phyloP scores from a whole-genome alignment of 2,113 vertebrate species.

The Blennius ocellaris region DNA sequence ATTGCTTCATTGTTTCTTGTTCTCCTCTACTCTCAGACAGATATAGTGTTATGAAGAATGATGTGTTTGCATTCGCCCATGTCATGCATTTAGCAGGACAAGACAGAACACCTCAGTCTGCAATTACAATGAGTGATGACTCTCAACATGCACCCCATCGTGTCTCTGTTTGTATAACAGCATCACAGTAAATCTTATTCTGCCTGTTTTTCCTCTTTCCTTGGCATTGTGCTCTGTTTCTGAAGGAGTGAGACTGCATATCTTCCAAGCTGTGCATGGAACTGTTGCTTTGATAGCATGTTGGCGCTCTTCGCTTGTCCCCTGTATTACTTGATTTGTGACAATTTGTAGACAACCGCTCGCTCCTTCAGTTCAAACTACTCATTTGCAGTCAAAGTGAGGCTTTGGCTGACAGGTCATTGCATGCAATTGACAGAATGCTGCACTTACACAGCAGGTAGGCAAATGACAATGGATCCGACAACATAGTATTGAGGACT shows the following conservation, averaged over 20 bases:
- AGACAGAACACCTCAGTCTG: constrained; percentile 36
- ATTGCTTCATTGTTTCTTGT: no score
- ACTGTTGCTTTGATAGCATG: constrained; percentile 9
- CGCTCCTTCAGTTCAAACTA: neutral
- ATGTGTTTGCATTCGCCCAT: constrained; percentile 45
- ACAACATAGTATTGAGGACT: neutral
- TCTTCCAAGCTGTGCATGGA: neutral
- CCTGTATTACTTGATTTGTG: constrained; percentile 7
- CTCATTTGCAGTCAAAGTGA: constrained; percentile 6
- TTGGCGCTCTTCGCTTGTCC: neutral
- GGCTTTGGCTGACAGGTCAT: constrained; percentile 11
- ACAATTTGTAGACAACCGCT: neutral
- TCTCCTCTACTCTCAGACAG: neutral
- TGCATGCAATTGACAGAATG: constrained; percentile 1
- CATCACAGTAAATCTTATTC: neutral
- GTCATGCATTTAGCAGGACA: constrained; percentile 37
- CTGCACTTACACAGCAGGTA: neutral
- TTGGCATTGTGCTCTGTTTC: neutral
- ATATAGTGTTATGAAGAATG: constrained; percentile 16
- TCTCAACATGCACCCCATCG: neutral
- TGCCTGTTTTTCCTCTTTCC: neutral
- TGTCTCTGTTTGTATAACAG: neutral
- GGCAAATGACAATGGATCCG: neutral
- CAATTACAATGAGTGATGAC: constrained; percentile 56
- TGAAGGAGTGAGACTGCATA: neutral